Base-by-base conservation (phyloP, 2,888 invertebrate genomes). In the Trachelus troglodyta region DNA sequence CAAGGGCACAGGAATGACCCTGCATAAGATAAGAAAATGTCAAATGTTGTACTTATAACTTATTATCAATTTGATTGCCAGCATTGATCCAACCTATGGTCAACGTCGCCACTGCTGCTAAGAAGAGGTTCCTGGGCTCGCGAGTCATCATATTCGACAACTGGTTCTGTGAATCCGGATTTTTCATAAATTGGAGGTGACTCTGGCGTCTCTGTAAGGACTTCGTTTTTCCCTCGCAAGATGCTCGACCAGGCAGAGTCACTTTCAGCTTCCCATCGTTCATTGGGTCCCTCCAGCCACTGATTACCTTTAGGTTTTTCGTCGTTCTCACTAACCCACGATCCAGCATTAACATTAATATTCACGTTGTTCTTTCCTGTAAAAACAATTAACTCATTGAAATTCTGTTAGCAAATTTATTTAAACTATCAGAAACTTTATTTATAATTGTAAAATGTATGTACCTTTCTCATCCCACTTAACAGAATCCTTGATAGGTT, bases 161-260 rank as follows among this genome's bases (percentile, higher is more conserved):
- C 56, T 4, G 94, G 93, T 85, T 93, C 93, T 23, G 91, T 92
- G 78, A 93, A 93, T 69, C 93, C 92, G 84, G 95, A 93, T 85
- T 94, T 94, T 84, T 95, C 95, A 82, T 94, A 95, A 82, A 93
- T 93, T 0, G 94, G 94, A 34, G 95, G 95, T 75, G 95, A 95
- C 82, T 94, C 94, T 0, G 95, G 95, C 0, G 95, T 95, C 84
- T 94, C 94, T 3, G 92, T 87, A 1, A 90, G 79, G 73, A 87
- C 84, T 69, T 87, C 87, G 37, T 83, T 89, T 77, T 88, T 89
- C 12, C 85, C 82, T 74, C 81, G 84, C 69, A 79, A 78, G 69
- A 85, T 78, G 34, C 84, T 85, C 1, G 87, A 77, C 91, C 91
- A 91, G n/a, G 82, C 83, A 11, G 87, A 77, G 23, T 90, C 89